These are phyloP conservation scores for Choristoneura fumiferana DNA, from an alignment of 1,140 invertebrate species.

Conservation along the genomic window DNA sequence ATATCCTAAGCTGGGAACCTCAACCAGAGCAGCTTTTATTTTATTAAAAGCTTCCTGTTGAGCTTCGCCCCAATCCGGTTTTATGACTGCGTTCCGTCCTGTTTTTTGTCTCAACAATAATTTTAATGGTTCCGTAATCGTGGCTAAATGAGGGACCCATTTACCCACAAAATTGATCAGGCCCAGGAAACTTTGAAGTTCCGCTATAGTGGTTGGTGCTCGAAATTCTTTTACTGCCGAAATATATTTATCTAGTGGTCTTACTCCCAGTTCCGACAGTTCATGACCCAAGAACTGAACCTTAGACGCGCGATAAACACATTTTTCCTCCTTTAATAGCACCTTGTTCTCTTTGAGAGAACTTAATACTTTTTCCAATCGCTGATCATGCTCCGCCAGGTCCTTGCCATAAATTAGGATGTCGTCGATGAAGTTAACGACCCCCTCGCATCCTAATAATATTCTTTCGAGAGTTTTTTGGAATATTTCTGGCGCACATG, in stretches of 20 bases:
- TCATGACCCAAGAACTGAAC: no score
- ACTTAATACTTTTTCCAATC: no score
- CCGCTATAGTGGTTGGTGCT: no score
- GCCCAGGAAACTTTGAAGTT: no score
- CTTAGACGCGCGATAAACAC: no score
- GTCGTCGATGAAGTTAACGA: background rate
- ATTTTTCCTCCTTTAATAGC: background rate
- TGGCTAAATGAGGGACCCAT: no score
- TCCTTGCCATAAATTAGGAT: background rate
- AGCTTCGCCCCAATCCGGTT: background rate
- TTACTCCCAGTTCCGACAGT: no score
- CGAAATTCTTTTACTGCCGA: no score
- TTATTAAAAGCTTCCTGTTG: background rate
- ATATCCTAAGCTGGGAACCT: background rate
- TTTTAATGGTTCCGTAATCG: no score
- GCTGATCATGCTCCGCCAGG: background rate
- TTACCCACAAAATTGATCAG: no score
- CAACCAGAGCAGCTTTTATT: background rate
- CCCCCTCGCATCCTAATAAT: slow-evolving; percentile 22
- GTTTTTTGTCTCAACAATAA: background rate
- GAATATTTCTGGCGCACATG: slow-evolving; percentile 30
- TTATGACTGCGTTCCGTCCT: background rate
- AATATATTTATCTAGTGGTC: no score
- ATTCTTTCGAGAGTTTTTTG: slow-evolving; percentile 30
- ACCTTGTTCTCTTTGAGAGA: background rate